phyloP scores from a whole-genome alignment of 2,888 invertebrate species.

The Slavum lentiscoides region DNA sequence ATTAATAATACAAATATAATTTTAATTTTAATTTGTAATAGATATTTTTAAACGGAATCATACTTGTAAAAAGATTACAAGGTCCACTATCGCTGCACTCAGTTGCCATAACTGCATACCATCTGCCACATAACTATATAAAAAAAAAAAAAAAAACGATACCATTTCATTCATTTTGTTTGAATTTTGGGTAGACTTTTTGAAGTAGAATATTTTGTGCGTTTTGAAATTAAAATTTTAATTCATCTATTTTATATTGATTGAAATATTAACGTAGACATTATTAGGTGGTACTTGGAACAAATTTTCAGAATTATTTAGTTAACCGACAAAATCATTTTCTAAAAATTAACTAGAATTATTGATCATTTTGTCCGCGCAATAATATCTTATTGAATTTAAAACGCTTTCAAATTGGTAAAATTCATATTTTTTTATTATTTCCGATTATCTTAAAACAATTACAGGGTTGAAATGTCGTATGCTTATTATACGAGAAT shows the following conservation, averaged over 20 bases:
- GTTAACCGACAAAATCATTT: too few species aligned
- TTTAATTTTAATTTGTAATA: not conserved
- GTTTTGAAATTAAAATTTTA: too few species aligned
- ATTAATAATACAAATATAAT: not conserved
- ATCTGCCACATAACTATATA: not conserved
- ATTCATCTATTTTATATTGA: too few species aligned
- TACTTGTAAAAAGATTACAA: conserved; percentile 18
- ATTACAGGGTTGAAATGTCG: not conserved
- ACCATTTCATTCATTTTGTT: too few species aligned
- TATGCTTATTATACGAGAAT: not conserved
- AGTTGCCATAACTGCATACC: conserved; percentile 22
- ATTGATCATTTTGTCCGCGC: too few species aligned
- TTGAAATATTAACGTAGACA: too few species aligned
- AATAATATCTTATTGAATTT: not conserved
- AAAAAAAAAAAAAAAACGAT: not conserved
- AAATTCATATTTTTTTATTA: not conserved
- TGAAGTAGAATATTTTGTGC: too few species aligned
- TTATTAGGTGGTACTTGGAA: too few species aligned
- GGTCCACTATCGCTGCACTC: too few species aligned
- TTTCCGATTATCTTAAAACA: not conserved
- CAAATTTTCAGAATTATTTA: too few species aligned
- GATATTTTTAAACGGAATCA: not conserved
- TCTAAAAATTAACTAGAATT: too few species aligned
- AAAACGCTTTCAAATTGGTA: not conserved
- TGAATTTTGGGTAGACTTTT: too few species aligned